phyloP scores from a whole-genome alignment of 2,888 invertebrate genomes.

The Idaea aversata region DNA sequence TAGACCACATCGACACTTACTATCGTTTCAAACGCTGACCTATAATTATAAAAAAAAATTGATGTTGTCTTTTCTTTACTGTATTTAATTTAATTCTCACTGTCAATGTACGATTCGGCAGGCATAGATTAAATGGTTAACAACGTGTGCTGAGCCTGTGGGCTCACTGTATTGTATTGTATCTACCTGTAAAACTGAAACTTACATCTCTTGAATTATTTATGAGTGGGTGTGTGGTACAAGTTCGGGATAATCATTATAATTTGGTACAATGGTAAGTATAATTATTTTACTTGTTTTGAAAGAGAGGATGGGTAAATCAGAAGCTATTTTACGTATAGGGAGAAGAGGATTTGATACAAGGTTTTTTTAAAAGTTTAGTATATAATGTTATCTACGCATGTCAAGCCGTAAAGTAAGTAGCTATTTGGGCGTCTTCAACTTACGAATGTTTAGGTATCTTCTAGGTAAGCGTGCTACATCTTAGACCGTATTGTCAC shows the following conservation, averaged over 20 bases:
- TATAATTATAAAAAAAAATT: background rate
- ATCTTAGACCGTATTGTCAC: no score
- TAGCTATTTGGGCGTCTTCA: no score
- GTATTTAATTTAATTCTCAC: background rate
- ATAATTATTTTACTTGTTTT: background rate
- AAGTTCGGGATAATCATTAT: conserved; percentile 8
- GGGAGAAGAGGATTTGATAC: no score
- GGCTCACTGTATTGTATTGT: conserved; percentile 49
- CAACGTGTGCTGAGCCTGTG: conserved; percentile 38
- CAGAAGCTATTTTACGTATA: no score
- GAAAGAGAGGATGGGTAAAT: no score
- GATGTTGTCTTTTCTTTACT: background rate
- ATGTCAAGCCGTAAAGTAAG: no score
- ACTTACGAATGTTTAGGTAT: no score
- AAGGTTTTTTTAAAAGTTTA: no score
- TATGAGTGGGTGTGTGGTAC: conserved; percentile 37
- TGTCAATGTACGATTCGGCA: conserved; percentile 35
- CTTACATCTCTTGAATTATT: conserved; percentile 58
- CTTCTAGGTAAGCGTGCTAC: no score
- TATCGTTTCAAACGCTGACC: no score
- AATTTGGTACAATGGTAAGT: background rate
- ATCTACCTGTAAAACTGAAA: conserved; percentile 63
- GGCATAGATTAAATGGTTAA: conserved; percentile 48
- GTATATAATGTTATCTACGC: no score
- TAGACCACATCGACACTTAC: no score